A percentile compares a stretch with the other conserved stretches of the same genome.
Conservation (phyloP, 2,797 vertebrate genomes). For the Fistularia tabacaria region DNA sequence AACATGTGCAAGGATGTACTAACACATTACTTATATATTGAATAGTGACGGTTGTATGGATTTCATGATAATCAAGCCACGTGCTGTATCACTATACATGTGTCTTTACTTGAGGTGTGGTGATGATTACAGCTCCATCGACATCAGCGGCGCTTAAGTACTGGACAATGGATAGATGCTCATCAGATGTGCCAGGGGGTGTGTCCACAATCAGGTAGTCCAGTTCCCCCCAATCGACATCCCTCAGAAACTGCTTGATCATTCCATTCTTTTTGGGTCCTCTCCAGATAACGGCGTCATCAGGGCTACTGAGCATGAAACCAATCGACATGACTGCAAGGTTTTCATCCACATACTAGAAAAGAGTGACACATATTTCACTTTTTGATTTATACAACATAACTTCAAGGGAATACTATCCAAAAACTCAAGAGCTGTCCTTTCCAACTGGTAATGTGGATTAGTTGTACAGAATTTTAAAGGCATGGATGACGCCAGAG, state of each 20-base stretch:
- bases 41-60: too few species aligned
- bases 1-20: too few species aligned
- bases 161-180: conserved; percentile 89
- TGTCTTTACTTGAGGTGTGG: conserved; percentile 86
- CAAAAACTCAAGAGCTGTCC: neutral
- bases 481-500: neutral
- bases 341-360: conserved; percentile 93
- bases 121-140: conserved; percentile 87
- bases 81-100: neutral
- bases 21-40: too few species aligned
- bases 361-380: conserved; percentile 12
- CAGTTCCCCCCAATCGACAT: conserved; percentile 94
- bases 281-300: conserved; percentile 97
- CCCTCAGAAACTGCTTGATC: conserved; percentile 96
- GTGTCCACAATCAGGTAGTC: conserved; percentile 93
- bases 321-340: conserved; percentile 95
- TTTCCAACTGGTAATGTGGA: neutral
- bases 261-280: conserved; percentile 97
- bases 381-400: neutral
- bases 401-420: neutral
- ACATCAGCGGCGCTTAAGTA: conserved; percentile 81
- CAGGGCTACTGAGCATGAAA: conserved; percentile 89
- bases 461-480: neutral
- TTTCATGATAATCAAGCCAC: too few species aligned
- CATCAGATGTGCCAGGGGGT: conserved; percentile 90